Evolutionary conservation across 2,113 vertebrate genomes (phyloP), one percentile per base, ranked within the genome.

Genomic region (Pithys albifrons): DNA sequence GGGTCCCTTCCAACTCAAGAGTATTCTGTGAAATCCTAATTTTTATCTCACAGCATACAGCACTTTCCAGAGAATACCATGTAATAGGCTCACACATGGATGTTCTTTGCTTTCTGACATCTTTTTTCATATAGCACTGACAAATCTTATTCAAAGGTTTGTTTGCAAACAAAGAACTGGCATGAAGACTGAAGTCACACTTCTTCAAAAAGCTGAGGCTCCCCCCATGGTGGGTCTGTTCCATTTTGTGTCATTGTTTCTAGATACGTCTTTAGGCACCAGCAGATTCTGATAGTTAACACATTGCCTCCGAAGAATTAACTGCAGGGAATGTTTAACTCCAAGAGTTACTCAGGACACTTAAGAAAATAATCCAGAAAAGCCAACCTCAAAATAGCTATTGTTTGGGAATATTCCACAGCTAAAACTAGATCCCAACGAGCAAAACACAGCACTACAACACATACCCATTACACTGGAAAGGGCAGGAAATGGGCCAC

Each of bases 121-220:
- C 46, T 78, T 78, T 78, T 93, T 87, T 86, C 45, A 10, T 55
- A 45, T 1, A 79, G 54, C 58, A 45, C 5, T 93, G 81, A 85
- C 85, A 67, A 39, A 49, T 82, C 51, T 72, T 35, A 65, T n/a
- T 87, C 77, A 72, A 93, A 82, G 45, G 92, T 57, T 94, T 92
- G 72, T 52, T 96, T 79, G 92, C 85, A 73, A 59, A 93, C 89
- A 94, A 95, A 89, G 94, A 78, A 86, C 2, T 95, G 94, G 91
- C 93, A 85, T 1, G 28, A 35, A 69, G 64, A 43, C 58, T 85
- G 0, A 0, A 64, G 78, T 89, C 71, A 62, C 91, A 45, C 89
- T 92, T 81, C 86, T 91, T 85, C 77, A 77, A 37, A 94, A 77
- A 79, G 91, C 78, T 35, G 85, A 48, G 66, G 77, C 67, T 82